Conservation (phyloP, 2,797 vertebrate species). For the Centropyge bicolor region DNA sequence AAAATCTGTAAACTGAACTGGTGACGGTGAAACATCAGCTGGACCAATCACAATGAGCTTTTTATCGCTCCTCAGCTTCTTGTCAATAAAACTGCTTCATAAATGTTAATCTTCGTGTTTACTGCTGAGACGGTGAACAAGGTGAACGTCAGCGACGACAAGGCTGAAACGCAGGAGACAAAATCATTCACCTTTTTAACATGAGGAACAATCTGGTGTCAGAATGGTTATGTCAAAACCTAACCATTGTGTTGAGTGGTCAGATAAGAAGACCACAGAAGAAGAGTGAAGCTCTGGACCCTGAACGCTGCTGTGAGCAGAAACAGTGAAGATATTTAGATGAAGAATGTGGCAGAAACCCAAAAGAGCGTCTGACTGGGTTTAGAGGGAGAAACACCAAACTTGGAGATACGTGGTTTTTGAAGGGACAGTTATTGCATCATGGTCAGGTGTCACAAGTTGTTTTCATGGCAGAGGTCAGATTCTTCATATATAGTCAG, state of each 20-base stretch:
- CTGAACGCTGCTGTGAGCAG: background rate
- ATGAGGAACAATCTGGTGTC: no score
- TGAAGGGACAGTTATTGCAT: slow-evolving; percentile 26
- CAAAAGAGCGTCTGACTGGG: slow-evolving; percentile 2
- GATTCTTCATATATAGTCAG: slow-evolving; percentile 63
- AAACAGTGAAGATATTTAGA: background rate
- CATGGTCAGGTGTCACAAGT: slow-evolving; percentile 26
- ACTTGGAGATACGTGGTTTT: slow-evolving; percentile 31
- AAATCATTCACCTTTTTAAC: no score
- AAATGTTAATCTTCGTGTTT: no score
- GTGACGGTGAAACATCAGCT: no score
- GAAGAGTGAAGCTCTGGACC: background rate
- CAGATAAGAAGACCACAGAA: background rate
- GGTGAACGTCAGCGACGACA: no score
- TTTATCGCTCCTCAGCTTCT: no score
- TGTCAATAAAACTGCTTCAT: no score
- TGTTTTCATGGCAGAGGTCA: background rate
- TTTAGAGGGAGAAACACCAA: slow-evolving; percentile 25
- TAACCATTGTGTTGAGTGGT: background rate
- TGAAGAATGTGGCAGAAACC: background rate
- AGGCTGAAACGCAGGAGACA: no score
- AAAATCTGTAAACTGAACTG: no score
- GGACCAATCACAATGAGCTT: no score
- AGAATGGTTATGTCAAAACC: background rate
- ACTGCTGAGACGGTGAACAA: no score